Percentiles rank a stretch among this genome's conserved stretches.
Conservation (phyloP, 2,113 vertebrate species). For the Marmota monax region DNA sequence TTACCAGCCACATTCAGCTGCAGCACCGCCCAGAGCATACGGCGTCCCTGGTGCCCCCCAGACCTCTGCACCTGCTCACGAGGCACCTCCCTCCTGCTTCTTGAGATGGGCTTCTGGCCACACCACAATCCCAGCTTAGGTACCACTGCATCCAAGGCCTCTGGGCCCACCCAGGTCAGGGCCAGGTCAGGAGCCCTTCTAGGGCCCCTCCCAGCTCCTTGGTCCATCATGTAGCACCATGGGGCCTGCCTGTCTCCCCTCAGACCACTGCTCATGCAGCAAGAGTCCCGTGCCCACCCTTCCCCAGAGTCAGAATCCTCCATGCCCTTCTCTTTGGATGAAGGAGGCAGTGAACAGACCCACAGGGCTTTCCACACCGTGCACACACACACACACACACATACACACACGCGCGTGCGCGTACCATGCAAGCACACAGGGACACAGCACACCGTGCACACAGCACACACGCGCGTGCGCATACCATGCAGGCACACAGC, state of each 20-base stretch:
- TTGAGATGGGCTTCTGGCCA: not conserved
- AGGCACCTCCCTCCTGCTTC: not conserved
- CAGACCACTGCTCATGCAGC: not conserved
- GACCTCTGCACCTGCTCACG: not conserved
- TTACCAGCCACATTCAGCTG: too few species aligned
- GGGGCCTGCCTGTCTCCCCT: not conserved
- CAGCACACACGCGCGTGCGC: too few species aligned
- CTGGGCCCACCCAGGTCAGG: not conserved
- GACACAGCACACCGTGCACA: too few species aligned
- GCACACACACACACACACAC: too few species aligned
- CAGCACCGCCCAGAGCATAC: fast-evolving
- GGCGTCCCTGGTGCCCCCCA: too few species aligned
- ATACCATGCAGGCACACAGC: too few species aligned
- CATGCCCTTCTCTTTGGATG: not conserved
- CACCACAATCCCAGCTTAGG: not conserved
- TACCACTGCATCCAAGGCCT: not conserved
- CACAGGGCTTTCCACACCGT: not conserved
- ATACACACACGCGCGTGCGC: fast-evolving
- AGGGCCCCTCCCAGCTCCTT: too few species aligned
- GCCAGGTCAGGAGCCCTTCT: not conserved
- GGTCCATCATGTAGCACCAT: not conserved
- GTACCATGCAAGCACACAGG: too few species aligned
- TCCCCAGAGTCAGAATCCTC: not conserved
- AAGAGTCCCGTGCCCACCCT: not conserved
- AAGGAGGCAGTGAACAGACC: not conserved